Percentiles rank a stretch among this genome's conserved stretches.
Conservation (phyloP, 2,888 invertebrate genomes). For the Tridacna crocea region DNA sequence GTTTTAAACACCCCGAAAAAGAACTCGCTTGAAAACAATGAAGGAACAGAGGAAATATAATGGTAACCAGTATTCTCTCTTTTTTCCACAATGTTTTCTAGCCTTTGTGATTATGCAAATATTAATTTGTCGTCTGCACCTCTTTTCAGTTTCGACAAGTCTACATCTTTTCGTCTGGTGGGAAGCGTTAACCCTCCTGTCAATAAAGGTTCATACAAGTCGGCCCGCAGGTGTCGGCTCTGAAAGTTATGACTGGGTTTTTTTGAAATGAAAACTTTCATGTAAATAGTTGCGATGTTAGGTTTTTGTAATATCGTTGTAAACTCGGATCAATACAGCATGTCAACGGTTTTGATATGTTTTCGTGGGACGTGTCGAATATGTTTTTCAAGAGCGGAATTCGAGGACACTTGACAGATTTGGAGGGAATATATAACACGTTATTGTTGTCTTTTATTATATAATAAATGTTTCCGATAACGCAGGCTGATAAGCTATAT, state of each 20-base stretch:
- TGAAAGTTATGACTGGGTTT: constrained; percentile 57
- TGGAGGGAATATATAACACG: constrained; percentile 28
- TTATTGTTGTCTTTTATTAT: constrained; percentile 14
- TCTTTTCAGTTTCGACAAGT: too few species aligned
- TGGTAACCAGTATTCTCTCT: too few species aligned
- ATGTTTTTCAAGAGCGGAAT: constrained; percentile 31
- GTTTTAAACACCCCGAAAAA: too few species aligned
- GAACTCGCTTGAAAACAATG: too few species aligned
- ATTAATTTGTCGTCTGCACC: too few species aligned
- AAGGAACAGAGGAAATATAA: too few species aligned
- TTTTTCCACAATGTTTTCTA: too few species aligned
- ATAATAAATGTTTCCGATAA: constrained; percentile 7
- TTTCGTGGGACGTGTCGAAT: constrained; percentile 53
- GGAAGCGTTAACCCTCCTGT: constrained; percentile 38
- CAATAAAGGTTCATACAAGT: constrained; percentile 51
- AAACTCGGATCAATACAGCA: constrained; percentile 38
- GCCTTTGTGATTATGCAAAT: too few species aligned
- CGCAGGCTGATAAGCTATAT: neutral
- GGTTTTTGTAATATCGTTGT: constrained; percentile 53
- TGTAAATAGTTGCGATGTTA: constrained; percentile 60
- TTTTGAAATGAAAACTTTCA: constrained; percentile 53
- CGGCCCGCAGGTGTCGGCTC: constrained; percentile 53
- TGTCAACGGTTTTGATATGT: constrained; percentile 55
- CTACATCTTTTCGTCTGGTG: too few species aligned
- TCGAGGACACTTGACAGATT: constrained; percentile 24